phyloP scores from a whole-genome alignment of 2,113 vertebrate species.

The Theristicus caerulescens region DNA sequence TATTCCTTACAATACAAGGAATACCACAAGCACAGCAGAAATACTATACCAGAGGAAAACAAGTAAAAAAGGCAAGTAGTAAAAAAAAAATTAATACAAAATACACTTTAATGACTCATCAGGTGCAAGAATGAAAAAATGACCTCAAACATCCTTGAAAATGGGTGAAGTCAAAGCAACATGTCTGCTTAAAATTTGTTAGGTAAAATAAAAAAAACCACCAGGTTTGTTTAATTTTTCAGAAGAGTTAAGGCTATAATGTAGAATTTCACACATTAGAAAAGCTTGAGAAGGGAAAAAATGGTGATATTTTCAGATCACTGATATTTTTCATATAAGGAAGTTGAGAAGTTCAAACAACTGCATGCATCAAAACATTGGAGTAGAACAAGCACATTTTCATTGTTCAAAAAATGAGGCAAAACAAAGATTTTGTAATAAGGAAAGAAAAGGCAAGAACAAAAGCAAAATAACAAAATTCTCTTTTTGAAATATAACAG shows the following conservation, averaged over 20 bases:
- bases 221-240: background rate
- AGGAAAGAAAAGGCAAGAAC: background rate
- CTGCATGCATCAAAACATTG: background rate
- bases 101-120: background rate
- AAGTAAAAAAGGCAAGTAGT: background rate
- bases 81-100: background rate
- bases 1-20: background rate
- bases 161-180: background rate
- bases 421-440: background rate
- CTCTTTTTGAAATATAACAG: background rate
- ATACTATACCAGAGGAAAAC: background rate
- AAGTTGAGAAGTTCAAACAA: background rate
- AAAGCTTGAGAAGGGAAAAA: background rate
- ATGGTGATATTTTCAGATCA: accelerated
- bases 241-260: background rate
- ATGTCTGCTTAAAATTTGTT: background rate
- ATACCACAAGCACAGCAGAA: background rate
- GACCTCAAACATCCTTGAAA: background rate
- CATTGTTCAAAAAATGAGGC: background rate
- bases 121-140: background rate
- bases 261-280: background rate
- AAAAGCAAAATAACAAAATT: background rate
- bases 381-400: background rate
- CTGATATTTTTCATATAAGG: background rate
- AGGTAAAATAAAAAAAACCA: background rate